Base-by-base conservation (phyloP, 1,140 invertebrate genomes). In the Drosophila elegans region DNA sequence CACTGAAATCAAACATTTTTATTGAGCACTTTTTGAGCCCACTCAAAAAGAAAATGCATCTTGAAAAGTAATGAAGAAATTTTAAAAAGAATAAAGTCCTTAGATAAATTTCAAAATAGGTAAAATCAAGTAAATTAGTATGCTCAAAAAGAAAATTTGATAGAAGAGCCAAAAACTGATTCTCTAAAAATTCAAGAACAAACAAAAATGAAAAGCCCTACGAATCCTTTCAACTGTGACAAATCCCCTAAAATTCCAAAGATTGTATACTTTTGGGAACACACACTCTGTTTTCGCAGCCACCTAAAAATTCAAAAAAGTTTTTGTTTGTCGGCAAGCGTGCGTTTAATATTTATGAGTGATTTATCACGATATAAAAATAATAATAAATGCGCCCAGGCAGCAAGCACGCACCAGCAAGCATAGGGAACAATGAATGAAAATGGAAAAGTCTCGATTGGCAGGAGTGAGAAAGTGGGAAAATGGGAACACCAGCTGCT, bases 331-430 rank as follows among this genome's bases (percentile, higher is more conserved):
- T 4, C 53, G 49, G 61, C 64, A 88, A 88, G 84, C 84, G 85
- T 89, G 85, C 84, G 80, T 89, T 89, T 89, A 89, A 89, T 89
- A 89, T 89, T 89, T 89, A 89, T 89, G 84, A 89, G 84, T 89
- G 84, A 89, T 89, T 89, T 89, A 89, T 89, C 84, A 89, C 84
- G 84, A 89, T 84, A 89, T 89, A 89, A 89, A 89, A 89, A 90
- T 89, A 89, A 89, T 89, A 89, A 89, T 89, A 89, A 89, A 89
- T 89, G 80, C 74, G 84, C 59, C 42, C 41, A 54, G 59, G 59
- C 59, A 49, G 49, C 69, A 38, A 71, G 49, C 77, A 78, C 68
- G 75, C 75, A 89, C 84, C 80, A 78, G 77, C 41, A 57, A 53
- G 73, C 66, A 63, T 49, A 54, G 36, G 13, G 67, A 69, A 69